Evolutionary conservation across 2,888 invertebrate genomes (phyloP).

Genomic region (Eilema depressum): DNA sequence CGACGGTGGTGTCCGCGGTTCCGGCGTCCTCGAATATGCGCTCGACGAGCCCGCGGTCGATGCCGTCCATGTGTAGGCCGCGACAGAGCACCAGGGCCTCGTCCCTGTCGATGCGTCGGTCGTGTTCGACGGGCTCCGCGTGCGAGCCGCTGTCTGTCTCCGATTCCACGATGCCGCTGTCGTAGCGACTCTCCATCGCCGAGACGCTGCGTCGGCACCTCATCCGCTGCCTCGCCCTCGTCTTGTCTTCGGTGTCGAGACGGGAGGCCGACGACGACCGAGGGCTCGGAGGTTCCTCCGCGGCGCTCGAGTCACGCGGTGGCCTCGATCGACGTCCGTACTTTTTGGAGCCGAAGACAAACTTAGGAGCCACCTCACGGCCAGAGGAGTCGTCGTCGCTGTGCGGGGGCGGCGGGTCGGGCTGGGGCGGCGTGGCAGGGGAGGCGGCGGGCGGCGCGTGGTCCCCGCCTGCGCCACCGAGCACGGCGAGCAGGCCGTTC

Average conservation of each 20-base stretch:
- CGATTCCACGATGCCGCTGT: constrained; percentile 25
- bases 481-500: constrained; percentile 90
- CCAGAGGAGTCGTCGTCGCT: constrained; percentile 88
- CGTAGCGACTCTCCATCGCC: constrained; percentile 66
- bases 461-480: constrained; percentile 85
- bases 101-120: constrained; percentile 69
- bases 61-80: constrained; percentile 72
- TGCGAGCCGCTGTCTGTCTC: constrained; percentile 28
- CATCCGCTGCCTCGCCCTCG: constrained; percentile 60
- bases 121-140: constrained; percentile 65
- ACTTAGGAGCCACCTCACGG: constrained; percentile 91
- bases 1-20: constrained; percentile 72
- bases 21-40: constrained; percentile 69
- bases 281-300: constrained; percentile 55
- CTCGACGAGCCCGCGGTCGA: constrained; percentile 70
- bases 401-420: constrained; percentile 52
- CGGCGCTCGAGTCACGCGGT: constrained; percentile 60
- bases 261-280: constrained; percentile 74
- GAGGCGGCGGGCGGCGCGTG: constrained; percentile 51
- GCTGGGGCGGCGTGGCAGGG: constrained; percentile 48
- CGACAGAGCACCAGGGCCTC: constrained; percentile 76
- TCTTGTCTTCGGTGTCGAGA: constrained; percentile 60
- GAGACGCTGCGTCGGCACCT: constrained; percentile 70
- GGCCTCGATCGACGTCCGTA: constrained; percentile 92
- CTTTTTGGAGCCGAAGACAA: constrained; percentile 91